Evolutionary conservation across 1,140 invertebrate species (phyloP).

Genomic region (Laupala kohalensis): DNA sequence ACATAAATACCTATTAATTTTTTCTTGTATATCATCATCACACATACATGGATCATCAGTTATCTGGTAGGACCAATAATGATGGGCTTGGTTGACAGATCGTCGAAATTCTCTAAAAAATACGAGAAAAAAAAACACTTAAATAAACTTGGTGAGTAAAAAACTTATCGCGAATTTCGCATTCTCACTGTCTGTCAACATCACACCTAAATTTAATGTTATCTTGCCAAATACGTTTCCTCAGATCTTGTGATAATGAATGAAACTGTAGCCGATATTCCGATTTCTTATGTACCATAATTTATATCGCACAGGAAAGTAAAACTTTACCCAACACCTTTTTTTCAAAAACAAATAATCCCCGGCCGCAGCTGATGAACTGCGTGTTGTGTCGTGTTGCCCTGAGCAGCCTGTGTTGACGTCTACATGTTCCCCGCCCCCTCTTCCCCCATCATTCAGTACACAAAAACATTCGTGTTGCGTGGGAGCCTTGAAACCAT

Average conservation of each 20-base stretch:
- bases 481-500: no score
- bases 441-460: no score
- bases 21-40: neutral
- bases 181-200: neutral
- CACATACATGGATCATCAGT: neutral
- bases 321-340: no score
- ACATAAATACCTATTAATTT: neutral
- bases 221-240: slow-evolving; percentile 4
- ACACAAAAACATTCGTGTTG: no score
- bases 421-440: no score
- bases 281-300: slow-evolving; percentile 3
- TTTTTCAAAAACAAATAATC: no score
- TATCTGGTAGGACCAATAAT: slow-evolving; percentile 6
- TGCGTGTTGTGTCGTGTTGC: no score
- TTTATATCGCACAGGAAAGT: no score
- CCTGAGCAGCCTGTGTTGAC: no score
- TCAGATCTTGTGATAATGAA: neutral
- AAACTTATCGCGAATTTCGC: neutral
- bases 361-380: no score
- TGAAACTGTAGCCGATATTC: slow-evolving; percentile 2
- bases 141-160: neutral
- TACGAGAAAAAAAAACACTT: neutral
- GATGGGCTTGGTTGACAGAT: neutral
- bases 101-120: neutral
- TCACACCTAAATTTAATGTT: neutral